Conservation (phyloP, 1,140 invertebrate species). For the Euwallacea similis region DNA sequence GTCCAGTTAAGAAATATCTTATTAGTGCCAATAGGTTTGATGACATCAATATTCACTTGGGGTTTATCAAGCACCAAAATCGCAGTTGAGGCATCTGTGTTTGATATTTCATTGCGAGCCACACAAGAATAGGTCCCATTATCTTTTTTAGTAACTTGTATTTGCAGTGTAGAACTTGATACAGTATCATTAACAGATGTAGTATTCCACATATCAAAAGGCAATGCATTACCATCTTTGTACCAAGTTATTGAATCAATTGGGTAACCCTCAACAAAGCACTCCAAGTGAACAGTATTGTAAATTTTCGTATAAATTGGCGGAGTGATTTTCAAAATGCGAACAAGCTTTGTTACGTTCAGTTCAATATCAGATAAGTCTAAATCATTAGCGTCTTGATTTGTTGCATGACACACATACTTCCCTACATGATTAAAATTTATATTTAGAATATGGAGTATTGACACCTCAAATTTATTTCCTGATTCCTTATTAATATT, state of each 20-base stretch:
- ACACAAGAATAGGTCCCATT: slow-evolving; percentile 67
- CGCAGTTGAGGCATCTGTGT: slow-evolving; percentile 53
- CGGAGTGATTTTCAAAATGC: slow-evolving; percentile 54
- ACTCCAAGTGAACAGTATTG: slow-evolving; percentile 57
- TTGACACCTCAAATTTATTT: slow-evolving; percentile 54
- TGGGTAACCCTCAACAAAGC: slow-evolving; percentile 63
- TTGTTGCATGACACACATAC: slow-evolving; percentile 57
- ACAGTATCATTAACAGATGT: slow-evolving; percentile 61
- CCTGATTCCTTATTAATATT: slow-evolving; percentile 51
- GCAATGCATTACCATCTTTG: slow-evolving; percentile 59
- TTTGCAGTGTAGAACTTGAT: slow-evolving; percentile 58
- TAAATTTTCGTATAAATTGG: slow-evolving; percentile 57
- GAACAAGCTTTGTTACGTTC: slow-evolving; percentile 56
- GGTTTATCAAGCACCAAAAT: slow-evolving; percentile 71
- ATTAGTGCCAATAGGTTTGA: slow-evolving; percentile 72
- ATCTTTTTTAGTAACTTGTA: slow-evolving; percentile 65
- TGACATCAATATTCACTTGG: slow-evolving; percentile 69
- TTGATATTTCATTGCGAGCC: slow-evolving; percentile 49
- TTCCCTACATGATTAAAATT: slow-evolving; percentile 56
- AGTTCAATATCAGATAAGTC: slow-evolving; percentile 50
- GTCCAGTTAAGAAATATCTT: slow-evolving; percentile 85
- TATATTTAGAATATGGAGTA: slow-evolving; percentile 52
- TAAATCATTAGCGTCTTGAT: slow-evolving; percentile 45
- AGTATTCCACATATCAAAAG: slow-evolving; percentile 54
- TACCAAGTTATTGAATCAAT: slow-evolving; percentile 60